phyloP scores from a whole-genome alignment of 2,888 invertebrate species.

The Andrena chrysosceles region DNA sequence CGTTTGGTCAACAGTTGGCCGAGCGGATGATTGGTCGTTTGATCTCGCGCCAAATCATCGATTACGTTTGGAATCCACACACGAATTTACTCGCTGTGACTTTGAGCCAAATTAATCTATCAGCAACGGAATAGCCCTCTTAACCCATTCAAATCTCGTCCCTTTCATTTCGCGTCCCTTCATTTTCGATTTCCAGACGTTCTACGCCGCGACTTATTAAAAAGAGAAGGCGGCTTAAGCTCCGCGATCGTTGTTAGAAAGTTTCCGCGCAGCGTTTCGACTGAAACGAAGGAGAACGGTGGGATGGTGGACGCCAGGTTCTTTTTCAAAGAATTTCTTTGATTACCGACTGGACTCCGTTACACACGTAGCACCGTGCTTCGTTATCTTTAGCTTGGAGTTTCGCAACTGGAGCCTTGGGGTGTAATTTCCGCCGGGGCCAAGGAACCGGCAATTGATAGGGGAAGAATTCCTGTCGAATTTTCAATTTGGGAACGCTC shows the following conservation, averaged over 20 bases:
- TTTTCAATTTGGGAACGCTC: constrained; percentile 60
- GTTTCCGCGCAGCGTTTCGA: neutral
- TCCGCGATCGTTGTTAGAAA: neutral
- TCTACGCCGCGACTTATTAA: neutral
- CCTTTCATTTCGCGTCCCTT: neutral
- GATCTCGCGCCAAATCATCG: constrained; percentile 52
- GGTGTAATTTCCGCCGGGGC: constrained; percentile 42
- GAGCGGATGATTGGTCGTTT: constrained; percentile 58
- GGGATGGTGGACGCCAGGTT: neutral
- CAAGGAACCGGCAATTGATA: constrained; percentile 38
- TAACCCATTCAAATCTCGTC: neutral
- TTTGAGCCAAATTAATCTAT: constrained; percentile 39
- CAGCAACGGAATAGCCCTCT: constrained; percentile 24
- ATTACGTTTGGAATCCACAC: constrained; percentile 40
- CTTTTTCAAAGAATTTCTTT: constrained; percentile 35
- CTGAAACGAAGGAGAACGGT: neutral
- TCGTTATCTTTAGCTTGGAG: constrained; percentile 25
- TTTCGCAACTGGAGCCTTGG: constrained; percentile 43
- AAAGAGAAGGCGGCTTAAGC: neutral
- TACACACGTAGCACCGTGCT: constrained; percentile 18
- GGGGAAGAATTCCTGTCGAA: constrained; percentile 38
- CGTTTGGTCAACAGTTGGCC: constrained; percentile 63
- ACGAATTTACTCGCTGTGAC: constrained; percentile 54
- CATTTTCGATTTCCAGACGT: neutral
- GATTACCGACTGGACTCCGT: constrained; percentile 28